A percentile compares a stretch with the other conserved stretches of the same genome.
Conservation (phyloP, 2,113 vertebrate species). For the Dasyurus viverrinus region DNA sequence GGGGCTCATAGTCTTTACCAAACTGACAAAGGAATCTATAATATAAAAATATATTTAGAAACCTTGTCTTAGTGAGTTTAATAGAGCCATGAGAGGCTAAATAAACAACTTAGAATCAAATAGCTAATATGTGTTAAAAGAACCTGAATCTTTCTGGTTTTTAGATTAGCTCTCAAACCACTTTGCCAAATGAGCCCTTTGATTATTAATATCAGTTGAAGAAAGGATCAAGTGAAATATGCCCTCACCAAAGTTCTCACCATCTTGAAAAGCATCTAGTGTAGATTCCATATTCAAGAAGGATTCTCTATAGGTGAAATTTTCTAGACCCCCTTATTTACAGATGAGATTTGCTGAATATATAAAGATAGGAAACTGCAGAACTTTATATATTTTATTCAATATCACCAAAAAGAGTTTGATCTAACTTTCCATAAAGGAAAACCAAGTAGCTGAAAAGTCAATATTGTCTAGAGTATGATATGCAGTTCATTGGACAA, state of each 20-base stretch:
- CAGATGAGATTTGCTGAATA: background rate
- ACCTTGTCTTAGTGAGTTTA: too few relatives aligned
- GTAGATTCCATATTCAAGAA: background rate
- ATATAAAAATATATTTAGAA: background rate
- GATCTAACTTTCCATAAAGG: background rate
- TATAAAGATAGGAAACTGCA: background rate
- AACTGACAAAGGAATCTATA: background rate
- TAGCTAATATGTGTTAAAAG: background rate
- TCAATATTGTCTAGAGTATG: background rate
- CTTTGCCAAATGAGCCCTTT: background rate
- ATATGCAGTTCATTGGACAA: background rate
- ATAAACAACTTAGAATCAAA: background rate
- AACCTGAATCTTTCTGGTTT: background rate
- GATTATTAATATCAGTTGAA: background rate
- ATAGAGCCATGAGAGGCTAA: background rate
- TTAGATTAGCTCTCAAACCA: background rate
- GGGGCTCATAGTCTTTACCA: background rate
- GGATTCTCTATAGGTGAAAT: background rate
- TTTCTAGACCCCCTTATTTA: background rate
- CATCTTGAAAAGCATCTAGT: background rate
- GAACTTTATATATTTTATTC: background rate
- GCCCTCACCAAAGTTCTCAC: background rate
- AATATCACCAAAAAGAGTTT: background rate
- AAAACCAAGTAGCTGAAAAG: background rate
- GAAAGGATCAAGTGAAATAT: background rate